These are phyloP conservation scores for Pissodes strobi DNA, from an alignment of 1,140 invertebrate species.

Conservation along the genomic window DNA sequence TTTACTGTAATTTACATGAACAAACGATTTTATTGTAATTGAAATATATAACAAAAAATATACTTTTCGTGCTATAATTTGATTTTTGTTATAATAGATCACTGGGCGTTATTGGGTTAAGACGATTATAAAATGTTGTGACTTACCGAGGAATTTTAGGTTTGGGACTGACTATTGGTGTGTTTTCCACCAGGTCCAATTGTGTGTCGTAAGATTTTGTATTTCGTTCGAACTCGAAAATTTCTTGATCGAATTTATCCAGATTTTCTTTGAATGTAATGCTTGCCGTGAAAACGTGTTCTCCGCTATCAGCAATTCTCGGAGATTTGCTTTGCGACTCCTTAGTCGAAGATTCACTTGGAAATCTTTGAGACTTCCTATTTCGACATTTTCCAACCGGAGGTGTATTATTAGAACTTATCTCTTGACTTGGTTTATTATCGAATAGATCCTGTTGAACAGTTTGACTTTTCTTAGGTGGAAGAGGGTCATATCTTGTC, in stretches of 20 bases:
- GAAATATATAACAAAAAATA: too few relatives aligned
- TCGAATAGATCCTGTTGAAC: too few relatives aligned
- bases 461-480: too few relatives aligned
- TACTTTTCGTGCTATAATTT: too few relatives aligned
- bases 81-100: too few relatives aligned
- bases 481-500: slow-evolving; percentile 30
- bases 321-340: too few relatives aligned
- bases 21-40: too few relatives aligned
- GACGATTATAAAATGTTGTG: too few relatives aligned
- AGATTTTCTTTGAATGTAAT: slow-evolving; percentile 13
- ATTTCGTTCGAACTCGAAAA: slow-evolving; percentile 5
- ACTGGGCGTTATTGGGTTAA: too few relatives aligned
- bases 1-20: too few relatives aligned
- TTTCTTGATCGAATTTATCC: slow-evolving; percentile 29
- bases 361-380: background rate
- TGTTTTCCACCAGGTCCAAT: slow-evolving; percentile 17
- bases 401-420: background rate
- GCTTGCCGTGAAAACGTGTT: slow-evolving; percentile 14
- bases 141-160: slow-evolving; percentile 5
- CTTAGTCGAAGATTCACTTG: background rate
- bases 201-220: slow-evolving; percentile 7
- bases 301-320: too few relatives aligned
- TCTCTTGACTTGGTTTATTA: background rate
- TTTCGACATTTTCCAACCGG: background rate
- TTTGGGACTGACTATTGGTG: slow-evolving; percentile 6